Percentiles rank a stretch among this genome's conserved stretches.
phyloP scores from a whole-genome alignment of 2,888 invertebrate species.

The Eumerus sabulonum region DNA sequence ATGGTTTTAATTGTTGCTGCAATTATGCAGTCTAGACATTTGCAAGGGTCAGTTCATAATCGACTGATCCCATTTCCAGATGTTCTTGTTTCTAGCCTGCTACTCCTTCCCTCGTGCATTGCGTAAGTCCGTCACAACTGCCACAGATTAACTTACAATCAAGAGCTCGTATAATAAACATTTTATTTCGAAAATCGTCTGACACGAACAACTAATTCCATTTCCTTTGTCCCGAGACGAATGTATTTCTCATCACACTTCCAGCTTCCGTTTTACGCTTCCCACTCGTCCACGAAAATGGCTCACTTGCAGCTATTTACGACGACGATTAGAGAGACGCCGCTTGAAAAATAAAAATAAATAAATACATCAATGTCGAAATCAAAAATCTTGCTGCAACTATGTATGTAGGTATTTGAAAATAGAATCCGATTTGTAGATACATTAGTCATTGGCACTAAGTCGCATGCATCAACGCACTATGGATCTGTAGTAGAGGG shows the following conservation, averaged over 20 bases:
- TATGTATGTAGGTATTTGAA: constrained; percentile 10
- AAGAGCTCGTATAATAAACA: constrained; percentile 10
- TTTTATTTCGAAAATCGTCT: constrained; percentile 5
- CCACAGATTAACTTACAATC: constrained; percentile 4
- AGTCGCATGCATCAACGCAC: constrained; percentile 15
- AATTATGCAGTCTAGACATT: no score
- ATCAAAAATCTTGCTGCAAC: constrained; percentile 3
- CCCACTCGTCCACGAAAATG: not conserved
- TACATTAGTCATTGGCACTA: constrained; percentile 15
- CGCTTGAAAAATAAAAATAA: not conserved
- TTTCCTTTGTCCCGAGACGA: constrained; percentile 6
- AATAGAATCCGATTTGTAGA: constrained; percentile 42
- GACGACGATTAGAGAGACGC: constrained; percentile 9
- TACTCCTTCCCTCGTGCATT: no score
- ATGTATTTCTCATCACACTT: not conserved
- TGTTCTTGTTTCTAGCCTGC: no score
- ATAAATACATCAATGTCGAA: constrained; percentile 24
- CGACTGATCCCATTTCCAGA: no score
- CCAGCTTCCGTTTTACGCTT: not conserved
- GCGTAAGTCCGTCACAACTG: not conserved
- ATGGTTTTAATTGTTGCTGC: no score
- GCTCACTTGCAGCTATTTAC: constrained; percentile 20
- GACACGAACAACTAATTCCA: constrained; percentile 6
- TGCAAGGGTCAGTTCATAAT: no score
- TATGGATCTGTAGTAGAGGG: not conserved